Evolutionary conservation across 2,888 invertebrate species (phyloP).

Genomic region (Macrophya alboannulata): DNA sequence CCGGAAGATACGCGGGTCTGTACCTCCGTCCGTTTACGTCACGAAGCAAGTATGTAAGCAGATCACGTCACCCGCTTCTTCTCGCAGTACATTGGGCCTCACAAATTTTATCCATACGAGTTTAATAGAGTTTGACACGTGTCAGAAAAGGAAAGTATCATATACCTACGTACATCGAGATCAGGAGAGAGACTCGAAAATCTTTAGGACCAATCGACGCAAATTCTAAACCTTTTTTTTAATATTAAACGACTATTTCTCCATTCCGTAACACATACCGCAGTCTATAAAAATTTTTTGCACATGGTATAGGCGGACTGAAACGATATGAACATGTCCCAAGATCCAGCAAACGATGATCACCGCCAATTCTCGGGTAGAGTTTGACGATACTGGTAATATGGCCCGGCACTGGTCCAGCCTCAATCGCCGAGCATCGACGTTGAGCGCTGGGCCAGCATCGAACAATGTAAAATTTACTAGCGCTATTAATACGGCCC

Average conservation of each 20-base stretch:
- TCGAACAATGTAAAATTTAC: no score
- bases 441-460: no score
- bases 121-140: constrained; percentile 22
- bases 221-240: background rate
- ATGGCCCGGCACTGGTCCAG: no score
- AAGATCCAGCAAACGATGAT: background rate
- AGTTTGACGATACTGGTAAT: no score
- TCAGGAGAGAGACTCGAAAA: background rate
- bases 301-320: background rate
- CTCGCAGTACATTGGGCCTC: background rate
- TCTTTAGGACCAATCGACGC: constrained; percentile 63
- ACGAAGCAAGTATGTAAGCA: background rate
- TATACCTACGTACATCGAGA: background rate
- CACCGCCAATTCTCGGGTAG: background rate
- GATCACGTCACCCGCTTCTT: background rate
- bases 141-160: background rate
- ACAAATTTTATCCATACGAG: background rate
- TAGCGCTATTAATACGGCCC: no score
- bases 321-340: background rate
- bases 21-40: background rate
- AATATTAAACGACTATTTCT: background rate
- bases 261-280: background rate
- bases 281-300: background rate
- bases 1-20: constrained; percentile 1
- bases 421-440: no score